Evolutionary conservation across 1,140 invertebrate species (phyloP), one percentile per base, ranked within the genome.

Genomic region (Tribolium madens): DNA sequence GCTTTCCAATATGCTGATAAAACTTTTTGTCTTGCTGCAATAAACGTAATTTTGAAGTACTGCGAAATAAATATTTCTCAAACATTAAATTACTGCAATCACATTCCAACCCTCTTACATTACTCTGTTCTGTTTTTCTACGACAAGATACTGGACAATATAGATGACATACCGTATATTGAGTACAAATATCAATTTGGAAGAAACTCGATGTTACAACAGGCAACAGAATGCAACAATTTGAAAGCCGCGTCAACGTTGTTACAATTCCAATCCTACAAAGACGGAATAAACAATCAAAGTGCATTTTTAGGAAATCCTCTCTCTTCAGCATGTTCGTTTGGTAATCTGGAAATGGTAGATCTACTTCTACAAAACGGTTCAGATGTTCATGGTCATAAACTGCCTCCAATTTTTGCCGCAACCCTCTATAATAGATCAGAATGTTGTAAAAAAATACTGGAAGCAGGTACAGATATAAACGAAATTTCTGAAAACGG

Each of bases 101-200:
- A 64, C 26, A 33, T 33, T 7, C 21, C 57, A 12, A 64, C 21
- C 0, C 57, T 64, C 31, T 2, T 64, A 4, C 57, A 64, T 33
- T 64, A 64, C 31, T 31, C 26, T 33, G 57, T 64, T 2, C 4
- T 5, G 3, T 64, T 64, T 14, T 33, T 14, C 6, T 64, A 64
- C 17, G 26, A 64, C 21, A 33, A 33, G 3, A 4, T 64, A 13
- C 31, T 64, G 4, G 12, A 64, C 3, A 12, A 9, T 33, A 5
- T 64, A 12, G 12, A 10, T 9, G 57, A 64, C 10, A 14, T 64
- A 42, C 57, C 57, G 12, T 64, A 64, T 26, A 64, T 64, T 12
- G 21, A 64, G 26, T 64, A 64, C 12, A 31, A 14, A 13, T 33
- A 33, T 33, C 7, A 33, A 12, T 33, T 5, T 12, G 57, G 57